Base-by-base conservation (phyloP, 2,797 vertebrate genomes). In the Pterois miles region DNA sequence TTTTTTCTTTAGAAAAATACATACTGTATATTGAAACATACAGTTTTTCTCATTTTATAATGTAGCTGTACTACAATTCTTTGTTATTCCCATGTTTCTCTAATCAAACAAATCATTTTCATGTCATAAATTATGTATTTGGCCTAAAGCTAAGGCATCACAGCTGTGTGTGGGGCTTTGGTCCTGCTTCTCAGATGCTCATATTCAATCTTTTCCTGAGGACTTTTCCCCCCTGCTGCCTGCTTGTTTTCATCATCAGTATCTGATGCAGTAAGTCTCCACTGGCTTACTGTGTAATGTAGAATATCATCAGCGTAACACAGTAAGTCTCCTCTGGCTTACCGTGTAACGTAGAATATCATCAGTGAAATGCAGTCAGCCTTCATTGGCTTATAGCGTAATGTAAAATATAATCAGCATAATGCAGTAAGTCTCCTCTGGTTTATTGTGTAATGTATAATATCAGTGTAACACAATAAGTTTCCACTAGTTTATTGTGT, bases 141-240 rank as follows among this genome's bases (percentile, higher is more conserved):
- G 62, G 76, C 84, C 86, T 74, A 40, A 69, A 89, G 69, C 70
- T 86, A 81, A 89, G 74, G 80, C 68, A 76, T 78, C 67, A 23
- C 46, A 80, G 58, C 60, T 86, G 72, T 62, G 76, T 88, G 76
- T 89, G 65, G 70, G 71, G 81, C 65, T 88, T 85, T 82, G 76
- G 76, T 88, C 80, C 71, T 62, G 60, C 67, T 57, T 82, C 78
- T 79, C 53, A 59, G 46, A 62, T n/a, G 46, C 67, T 65, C 50
- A 33, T 34, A 63, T 63, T 20, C 8, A 16, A 62, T 25, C n/a
- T 50, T 81, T 74, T 46, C 76, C 34, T 54, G 18, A 53, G 23
- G 67, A 78, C 43, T 68, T 53, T 82, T 63, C 43, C 53, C 48
- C 20, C 31, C 46, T n/a, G 16, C 53, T 20, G 22, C 18, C 64